A percentile compares a stretch with the other conserved stretches of the same genome.
These are phyloP conservation scores for Thecophora atra DNA, from an alignment of 2,888 invertebrate genomes.

Conservation along the genomic window DNA sequence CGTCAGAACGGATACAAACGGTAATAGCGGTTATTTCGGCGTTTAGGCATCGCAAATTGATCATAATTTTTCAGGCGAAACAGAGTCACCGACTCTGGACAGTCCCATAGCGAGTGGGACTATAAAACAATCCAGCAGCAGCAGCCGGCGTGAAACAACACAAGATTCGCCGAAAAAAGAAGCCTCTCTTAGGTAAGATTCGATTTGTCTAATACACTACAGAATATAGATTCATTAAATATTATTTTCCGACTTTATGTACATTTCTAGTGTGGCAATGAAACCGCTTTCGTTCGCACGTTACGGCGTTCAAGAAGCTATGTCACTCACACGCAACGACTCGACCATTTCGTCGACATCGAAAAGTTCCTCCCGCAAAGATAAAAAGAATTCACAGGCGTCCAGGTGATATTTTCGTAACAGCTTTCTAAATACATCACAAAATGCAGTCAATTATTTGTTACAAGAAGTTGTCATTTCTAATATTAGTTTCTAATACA, in stretches of 20 bases:
- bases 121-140: constrained; percentile 59
- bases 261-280: constrained; percentile 69
- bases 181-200: constrained; percentile 61
- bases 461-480: neutral
- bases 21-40: too few relatives aligned
- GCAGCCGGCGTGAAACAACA: constrained; percentile 60
- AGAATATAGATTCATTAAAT: neutral
- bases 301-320: constrained; percentile 65
- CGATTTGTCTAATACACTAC: neutral
- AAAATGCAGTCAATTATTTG: neutral
- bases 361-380: constrained; percentile 66
- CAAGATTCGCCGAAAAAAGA: constrained; percentile 64
- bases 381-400: constrained; percentile 67
- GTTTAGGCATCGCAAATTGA: constrained; percentile 76
- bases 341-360: constrained; percentile 72
- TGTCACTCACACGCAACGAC: constrained; percentile 66
- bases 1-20: constrained; percentile 78
- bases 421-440: constrained; percentile 10
- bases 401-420: constrained; percentile 60
- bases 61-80: constrained; percentile 69
- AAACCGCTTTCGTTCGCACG: constrained; percentile 69
- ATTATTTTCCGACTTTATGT: neutral
- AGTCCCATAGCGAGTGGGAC: constrained; percentile 66
- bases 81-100: constrained; percentile 69
- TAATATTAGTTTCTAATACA: neutral